Evolutionary conservation across 2,797 vertebrate species (phyloP), one percentile per base, ranked within the genome.

Genomic region (Muscicapa comitata): DNA sequence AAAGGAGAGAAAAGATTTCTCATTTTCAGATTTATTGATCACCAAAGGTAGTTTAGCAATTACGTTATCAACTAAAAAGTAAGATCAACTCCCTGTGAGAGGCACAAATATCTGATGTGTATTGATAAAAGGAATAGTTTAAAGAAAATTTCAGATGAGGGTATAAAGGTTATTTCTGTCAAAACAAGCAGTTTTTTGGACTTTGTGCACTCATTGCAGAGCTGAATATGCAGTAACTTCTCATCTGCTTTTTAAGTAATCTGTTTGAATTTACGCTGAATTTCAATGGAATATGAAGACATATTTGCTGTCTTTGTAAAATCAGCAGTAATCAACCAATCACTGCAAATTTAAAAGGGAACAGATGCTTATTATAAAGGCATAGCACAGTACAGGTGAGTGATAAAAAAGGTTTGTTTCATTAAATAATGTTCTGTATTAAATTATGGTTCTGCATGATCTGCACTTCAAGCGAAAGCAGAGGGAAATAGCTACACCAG

Each of bases 101-200:
- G 77, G 42, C 35, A 81, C 37, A 92, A 42, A 82, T 91, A 81
- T 26, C 20, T 73, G 65, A 59, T 26, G 40, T 33, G 53, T 53
- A 71, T 31, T 61, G 23, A 74, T 86, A 94, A 53, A 90, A 86
- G 45, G 55, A 92, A 77, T 17, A 61, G 23, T 75, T 97, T 33
- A 58, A 92, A 74, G 50, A 45, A 58, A 74, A 73, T 45, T 57
- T 77, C 13, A 71, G 61, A 85, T 62, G 11, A 58, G 16, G 1
- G 1, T 31, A 59, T 40, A 76, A 61, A 67, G 3, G n/a, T 59
- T 68, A 54, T 28, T 88, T 79, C 31, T 66, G 28, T 57, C 42
- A 83, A 94, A 72, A 93, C 74, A 95, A 96, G 91, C 53, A 93
- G 83, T 62, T 66, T 79, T 79, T 75, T 72, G 42, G 73, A 89